Base-by-base conservation (phyloP, 2,888 invertebrate species). In the Actias luna region DNA sequence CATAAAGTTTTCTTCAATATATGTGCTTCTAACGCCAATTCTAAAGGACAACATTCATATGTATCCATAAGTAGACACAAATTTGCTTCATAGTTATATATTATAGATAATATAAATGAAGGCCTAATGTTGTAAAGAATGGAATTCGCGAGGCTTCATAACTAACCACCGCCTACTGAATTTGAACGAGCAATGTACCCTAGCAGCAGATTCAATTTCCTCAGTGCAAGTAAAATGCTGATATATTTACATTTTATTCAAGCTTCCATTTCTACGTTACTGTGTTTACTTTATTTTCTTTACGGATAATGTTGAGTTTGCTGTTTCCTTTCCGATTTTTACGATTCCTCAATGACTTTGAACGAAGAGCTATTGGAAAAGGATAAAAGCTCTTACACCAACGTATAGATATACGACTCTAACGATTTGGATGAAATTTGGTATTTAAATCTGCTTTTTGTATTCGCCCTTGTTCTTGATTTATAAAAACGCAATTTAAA, bases 181-280 rank as follows among this genome's bases (percentile, higher is more conserved):
- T 87, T 79, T 78, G 77, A 84, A 83, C 73, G 75, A 83, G 77
- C 77, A 70, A 77, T 79, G 76, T 79, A 82, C 71, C 67, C 69
- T 66, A 70, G 69, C 70, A 77, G 71, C 68, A 70, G 71, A 83
- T 80, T 82, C 82, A 80, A 82, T 86, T 82, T 79, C 72, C 73
- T 69, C 69, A 65, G 69, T 64, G 66, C 63, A 61, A 61, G 61
- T 66, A 69, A 66, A 67, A 67, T 69, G 60, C 68, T 64, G 65
- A 65, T 67, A 67, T 73, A 72, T 77, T 76, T 76, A 78, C 70
- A 77, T 82, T 75, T 74, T 76, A 69, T 73, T 73, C 69, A 58
- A n/a, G 65, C 65, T 66, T 68, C 61, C 74, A 67, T 67, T 66
- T 50, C 46, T 65, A 62, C 64, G 16, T 29, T n/a, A n/a, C 55